Evolutionary conservation across 2,888 invertebrate genomes (phyloP), one percentile per base, ranked within the genome.

Genomic region (Pristionchus japonicus): DNA sequence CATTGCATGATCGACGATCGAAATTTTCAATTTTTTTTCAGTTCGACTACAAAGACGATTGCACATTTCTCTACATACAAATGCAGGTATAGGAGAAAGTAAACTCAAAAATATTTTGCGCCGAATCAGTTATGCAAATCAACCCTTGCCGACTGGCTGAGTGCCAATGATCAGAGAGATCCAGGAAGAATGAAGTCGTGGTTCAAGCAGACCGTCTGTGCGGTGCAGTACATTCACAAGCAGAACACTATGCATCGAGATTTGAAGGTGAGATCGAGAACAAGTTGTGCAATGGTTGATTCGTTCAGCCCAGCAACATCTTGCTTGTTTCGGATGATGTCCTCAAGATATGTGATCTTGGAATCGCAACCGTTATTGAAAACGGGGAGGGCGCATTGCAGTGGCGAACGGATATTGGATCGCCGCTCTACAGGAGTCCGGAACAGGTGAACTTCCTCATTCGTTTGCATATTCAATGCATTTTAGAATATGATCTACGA

Each of bases 251-350:
- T 70, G 6, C 70, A 70, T 20, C 70, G 70, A 1, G 37, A 70
- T 20, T 40, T 70, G 6, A 70, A 70, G 70, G 70, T 70, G 37
- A 70, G 6, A 64, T 3, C 27, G 4, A 7, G 11, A 7, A 15
- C 4, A 31, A 31, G 31, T 15, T 27, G 31, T 7, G 3, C 20
- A 61, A 1, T 37, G 6, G 17, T 0, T 27, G 27, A 27, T 64
- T 31, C n/a, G n/a, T n/a, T n/a, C 70, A 70, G 70, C 70, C 70
- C 9, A 70, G 70, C 70, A 70, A 70, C 37, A 70, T 70, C 20
- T 20, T 70, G 7, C 6, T 70, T 15, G 37, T 23, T 0, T 20
- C n/a, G 3, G 37, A 23, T 6, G 37, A 70, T 23, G 1, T 4
- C 1, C 13, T 70, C 3, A 70, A 70, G 37, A 37, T 70, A 4